Base-by-base conservation (phyloP, 2,797 vertebrate species). In the Selene dorsalis region DNA sequence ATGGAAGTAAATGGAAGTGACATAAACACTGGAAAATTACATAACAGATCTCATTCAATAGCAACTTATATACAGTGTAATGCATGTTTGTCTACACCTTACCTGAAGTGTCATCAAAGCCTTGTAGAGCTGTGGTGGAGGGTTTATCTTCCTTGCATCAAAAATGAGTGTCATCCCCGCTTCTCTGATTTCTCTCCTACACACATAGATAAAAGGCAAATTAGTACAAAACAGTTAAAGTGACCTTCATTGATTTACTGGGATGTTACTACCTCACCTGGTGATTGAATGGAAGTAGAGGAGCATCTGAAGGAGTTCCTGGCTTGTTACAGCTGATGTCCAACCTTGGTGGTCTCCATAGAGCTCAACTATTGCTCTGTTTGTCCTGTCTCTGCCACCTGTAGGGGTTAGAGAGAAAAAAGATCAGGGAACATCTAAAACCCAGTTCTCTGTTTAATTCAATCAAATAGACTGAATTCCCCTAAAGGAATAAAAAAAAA, bases 371-470 rank as follows among this genome's bases (percentile, higher is more conserved):
- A 98, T 84, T 0, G 95, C 93, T 55, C 96, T 93, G 48, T 96
- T 95, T 1, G 89, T 77, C 80, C 93, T 94, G 92, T 99, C 98
- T 1, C 89, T 95, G 82, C 95, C 95, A 0, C 98, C 98, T 99
- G 88, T 0, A 43, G 17, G 75, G 41, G 50, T 43, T 10, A 68
- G 32, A 72, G 41, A 45, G 75, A 43, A 32, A 59, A 30, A 60
- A 74, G 18, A 48, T 62, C 6, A 61, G 13, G 28, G n/a, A 72
- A 52, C 11, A 38, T 48, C 20, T 20, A 10, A 45, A 52, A 50
- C 24, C 7, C 20, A 28, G 16, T 28, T 35, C 6, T 65, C 10
- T 41, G 7, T 1, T 32, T 17, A 30, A 35, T 35, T 35, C 43
- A 45, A 45, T 45, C 17, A 18, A 4, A 45, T 45, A 45, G 1